Base-by-base conservation (phyloP, 2,113 vertebrate genomes). In the Pachycephala philippinensis region DNA sequence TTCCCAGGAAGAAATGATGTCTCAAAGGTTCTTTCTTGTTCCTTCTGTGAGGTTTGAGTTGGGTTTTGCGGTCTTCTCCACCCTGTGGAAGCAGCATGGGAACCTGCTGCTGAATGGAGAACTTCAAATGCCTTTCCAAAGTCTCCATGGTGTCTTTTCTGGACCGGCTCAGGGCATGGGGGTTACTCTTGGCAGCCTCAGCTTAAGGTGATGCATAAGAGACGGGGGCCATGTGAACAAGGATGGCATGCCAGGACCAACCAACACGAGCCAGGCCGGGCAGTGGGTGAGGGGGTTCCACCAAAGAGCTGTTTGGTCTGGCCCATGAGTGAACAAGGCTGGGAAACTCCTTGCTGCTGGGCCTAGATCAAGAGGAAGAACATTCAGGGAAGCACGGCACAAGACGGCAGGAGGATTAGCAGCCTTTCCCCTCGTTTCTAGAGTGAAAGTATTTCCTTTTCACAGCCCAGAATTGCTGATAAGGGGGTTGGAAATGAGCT, bases 201-300 rank as follows among this genome's bases (percentile, higher is more conserved):
- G 1, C 44, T 47, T 15, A 27, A 35, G 87, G 22, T 6, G 3
- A 28, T 20, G 28, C 0, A 0, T 13, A 31, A 40, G 50, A 75
- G 52, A 45, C 4, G 0, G 37, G 60, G n/a, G 13, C 61, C 57
- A 54, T 15, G 66, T 31, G 53, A 88, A 37, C 27, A 50, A 14
- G 18, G 53, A 64, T 35, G 21, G 53, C 21, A 6, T 7, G 77
- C 60, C 93, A 93, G 89, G 61, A 45, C 57, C 87, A 91, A 87
- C n/a, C 11, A 50, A 12, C 47, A 47, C 31, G n/a, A 56, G 47
- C 37, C 7, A 10, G 47, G 76, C 44, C 77, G 54, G 69, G 65
- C 80, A 68, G 31, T 8, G 53, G 44, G 54, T 19, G 33, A 76
- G 69, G 71, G 44, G n/a, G 15, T n/a, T 66, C 42, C 37, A 18